Base-by-base conservation (phyloP, 2,113 vertebrate genomes). In the Cephalopterus ornatus region DNA sequence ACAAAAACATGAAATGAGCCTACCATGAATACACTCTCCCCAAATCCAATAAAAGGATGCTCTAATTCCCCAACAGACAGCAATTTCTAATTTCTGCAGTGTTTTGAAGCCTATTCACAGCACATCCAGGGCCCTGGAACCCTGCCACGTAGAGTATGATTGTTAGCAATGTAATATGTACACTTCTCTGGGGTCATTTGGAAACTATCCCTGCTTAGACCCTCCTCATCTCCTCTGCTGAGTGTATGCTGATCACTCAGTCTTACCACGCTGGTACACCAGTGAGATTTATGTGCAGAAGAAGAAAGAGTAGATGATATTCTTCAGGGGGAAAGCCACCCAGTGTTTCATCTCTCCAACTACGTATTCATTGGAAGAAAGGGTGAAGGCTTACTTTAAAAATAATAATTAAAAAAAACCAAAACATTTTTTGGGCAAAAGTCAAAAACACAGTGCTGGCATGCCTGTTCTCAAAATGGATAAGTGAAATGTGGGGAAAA, bases 11-110 rank as follows among this genome's bases (percentile, higher is more conserved):
- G 73, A 74, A 92, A 72, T 0, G 1, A 93, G 80, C 80, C 76
- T 82, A 83, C 72, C 73, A 81, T 73, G 49, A 68, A 72, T 68
- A 61, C 72, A 52, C 58, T 92, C 72, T 68, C 14, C 32, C 47
- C 11, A 20, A 4, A 4, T 44, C 62, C 67, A 80, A 41, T 79
- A 62, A 92, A 92, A 94, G 67, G 88, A 95, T 83, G 75, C 41
- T 93, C 61, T 61, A 67, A 92, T 93, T 92, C 88, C 76, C 85
- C 41, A 86, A 12, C 70, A 93, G 65, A 80, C 78, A 85, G 75
- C 39, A 71, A 72, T 88, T 94, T 86, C 85, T 80, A 70, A 84
- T 86, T 95, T 80, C 90, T 72, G 12, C 24, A 92, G 58, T 5
- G 3, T 90, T 86, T 86, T 1, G 2, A 93, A 92, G 83, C 88